Evolutionary conservation across 1,140 invertebrate genomes (phyloP), one percentile per base, ranked within the genome.

Genomic region (Eurosta solidaginis): DNA sequence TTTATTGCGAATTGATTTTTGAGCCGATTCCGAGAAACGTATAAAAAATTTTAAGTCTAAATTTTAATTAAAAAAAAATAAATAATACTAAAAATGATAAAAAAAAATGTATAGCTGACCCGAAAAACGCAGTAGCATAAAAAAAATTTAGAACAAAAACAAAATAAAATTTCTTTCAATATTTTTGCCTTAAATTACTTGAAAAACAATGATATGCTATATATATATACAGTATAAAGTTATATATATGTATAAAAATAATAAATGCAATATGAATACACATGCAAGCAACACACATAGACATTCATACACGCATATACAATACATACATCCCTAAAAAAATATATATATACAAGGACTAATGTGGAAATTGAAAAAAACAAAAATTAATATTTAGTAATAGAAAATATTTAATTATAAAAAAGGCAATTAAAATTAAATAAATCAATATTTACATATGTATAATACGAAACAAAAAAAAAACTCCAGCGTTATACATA

Each of bases 241-340:
- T 47, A 63, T 49, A 78, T 59, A 59, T 75, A 45, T 47, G 40
- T 78, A 76, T 52, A 54, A 47, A 76, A 42, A 44, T 44, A 74
- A 75, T 68, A 9, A 40, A 68, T 68, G 59, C 59, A 68, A 68
- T 68, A 68, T 40, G 59, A 68, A 17, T 40, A 68, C 29, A 68
- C 59, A 68, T 68, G n/a, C 59, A 68, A 68, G 59, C 7, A 68
- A 47, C 47, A 75, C 74, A 74, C 6, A 73, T 25, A 75, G 7
- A 20, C 59, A 68, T 68, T 40, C 40, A 68, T 29, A 52, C 25
- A 25, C 49, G 25, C 25, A 52, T 25, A 52, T 25, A 25, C 49
- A 52, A 52, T 20, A 49, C 14, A 49, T 3, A 9, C 14, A 49
- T n/a, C n/a, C n/a, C n/a, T n/a, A n/a, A n/a, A n/a, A n/a, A 49